Conservation (phyloP, 2,888 invertebrate species). For the Heliconius erato region DNA sequence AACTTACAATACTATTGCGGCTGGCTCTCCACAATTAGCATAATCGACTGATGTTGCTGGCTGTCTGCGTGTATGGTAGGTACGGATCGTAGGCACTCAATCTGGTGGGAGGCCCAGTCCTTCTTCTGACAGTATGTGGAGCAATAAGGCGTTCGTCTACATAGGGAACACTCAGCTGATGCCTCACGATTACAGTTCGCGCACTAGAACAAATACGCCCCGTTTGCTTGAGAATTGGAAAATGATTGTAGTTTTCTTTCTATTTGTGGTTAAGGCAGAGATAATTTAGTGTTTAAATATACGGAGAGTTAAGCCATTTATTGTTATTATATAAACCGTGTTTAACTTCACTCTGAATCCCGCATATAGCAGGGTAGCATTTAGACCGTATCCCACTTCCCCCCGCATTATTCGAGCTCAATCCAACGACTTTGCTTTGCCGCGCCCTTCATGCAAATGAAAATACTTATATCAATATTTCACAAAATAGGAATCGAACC, state of each 20-base stretch:
- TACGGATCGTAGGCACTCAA: constrained; percentile 91
- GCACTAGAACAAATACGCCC: constrained; percentile 86
- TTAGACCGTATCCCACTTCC: too few species aligned
- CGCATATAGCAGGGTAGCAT: not conserved
- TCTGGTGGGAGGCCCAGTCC: constrained; percentile 94
- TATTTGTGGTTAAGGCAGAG: not conserved
- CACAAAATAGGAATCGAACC: not conserved
- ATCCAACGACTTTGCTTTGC: not conserved
- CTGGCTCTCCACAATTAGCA: constrained; percentile 93
- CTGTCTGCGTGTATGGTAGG: constrained; percentile 80
- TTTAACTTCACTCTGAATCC: too few species aligned
- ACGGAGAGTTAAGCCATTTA: not conserved
- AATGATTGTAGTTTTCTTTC: not conserved
- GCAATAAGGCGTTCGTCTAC: constrained; percentile 94
- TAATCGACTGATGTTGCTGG: constrained; percentile 90
- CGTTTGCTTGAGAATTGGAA: not conserved
- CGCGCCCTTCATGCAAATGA: too few species aligned
- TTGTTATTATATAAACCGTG: too few species aligned
- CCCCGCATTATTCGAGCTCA: not conserved
- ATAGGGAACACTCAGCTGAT: constrained; percentile 94
- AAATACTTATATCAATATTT: too few species aligned
- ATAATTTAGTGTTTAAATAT: not conserved
- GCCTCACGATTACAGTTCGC: constrained; percentile 96
- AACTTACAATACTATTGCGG: constrained; percentile 78
- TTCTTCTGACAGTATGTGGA: constrained; percentile 96